phyloP scores from a whole-genome alignment of 2,113 vertebrate genomes.

The Romanogobio albipinnatus region DNA sequence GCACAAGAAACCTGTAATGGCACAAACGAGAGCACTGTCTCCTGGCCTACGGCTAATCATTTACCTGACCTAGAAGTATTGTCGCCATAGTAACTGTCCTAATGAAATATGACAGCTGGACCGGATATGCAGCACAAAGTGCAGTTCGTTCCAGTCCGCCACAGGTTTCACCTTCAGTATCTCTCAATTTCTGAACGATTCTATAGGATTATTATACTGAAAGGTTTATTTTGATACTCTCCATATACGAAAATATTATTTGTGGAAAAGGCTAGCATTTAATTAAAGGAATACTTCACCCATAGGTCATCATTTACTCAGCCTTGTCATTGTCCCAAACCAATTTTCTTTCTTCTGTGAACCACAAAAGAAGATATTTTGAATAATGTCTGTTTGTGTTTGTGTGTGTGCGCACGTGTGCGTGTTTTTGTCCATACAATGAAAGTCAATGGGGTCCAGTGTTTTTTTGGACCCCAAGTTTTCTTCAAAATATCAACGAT shows the following conservation, averaged over 20 bases:
- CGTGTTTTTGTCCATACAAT: background rate
- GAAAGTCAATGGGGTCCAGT: background rate
- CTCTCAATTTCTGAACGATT: background rate
- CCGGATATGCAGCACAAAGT: slow-evolving; percentile 21
- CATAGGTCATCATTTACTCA: background rate
- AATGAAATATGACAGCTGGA: slow-evolving; percentile 36
- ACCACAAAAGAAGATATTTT: background rate
- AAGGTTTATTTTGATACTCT: background rate
- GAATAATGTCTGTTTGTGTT: background rate
- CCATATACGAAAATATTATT: background rate
- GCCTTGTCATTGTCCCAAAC: background rate
- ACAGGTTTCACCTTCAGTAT: background rate
- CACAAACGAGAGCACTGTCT: slow-evolving; percentile 35
- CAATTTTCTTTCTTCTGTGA: background rate
- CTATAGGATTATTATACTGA: background rate
- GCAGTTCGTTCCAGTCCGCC: background rate
- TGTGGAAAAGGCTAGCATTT: background rate
- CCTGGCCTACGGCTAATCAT: slow-evolving; percentile 48
- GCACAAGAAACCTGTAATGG: slow-evolving; percentile 24
- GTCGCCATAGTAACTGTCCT: slow-evolving; percentile 52
- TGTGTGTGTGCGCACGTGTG: no score
- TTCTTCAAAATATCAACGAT: background rate
- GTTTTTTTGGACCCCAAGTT: background rate
- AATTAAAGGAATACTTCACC: background rate
- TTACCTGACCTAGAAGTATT: slow-evolving; percentile 49